Percentiles rank a stretch among this genome's conserved stretches.
Evolutionary conservation across 2,888 invertebrate species (phyloP).

Genomic region (Subacronicta megacephala): DNA sequence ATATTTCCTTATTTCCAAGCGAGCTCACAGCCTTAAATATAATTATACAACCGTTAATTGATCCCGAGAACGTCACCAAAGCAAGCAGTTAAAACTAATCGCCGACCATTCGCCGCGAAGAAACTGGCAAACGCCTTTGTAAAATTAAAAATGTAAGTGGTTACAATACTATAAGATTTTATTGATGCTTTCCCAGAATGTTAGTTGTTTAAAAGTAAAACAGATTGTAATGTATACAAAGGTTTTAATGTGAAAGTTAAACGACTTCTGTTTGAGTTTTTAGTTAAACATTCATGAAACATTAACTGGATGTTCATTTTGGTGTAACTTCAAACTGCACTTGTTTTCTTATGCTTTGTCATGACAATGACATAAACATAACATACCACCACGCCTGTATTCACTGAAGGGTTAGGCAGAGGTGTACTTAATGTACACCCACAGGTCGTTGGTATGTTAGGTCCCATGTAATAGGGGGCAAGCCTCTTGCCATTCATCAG

Average conservation of each 20-base stretch:
- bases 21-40: slow-evolving; percentile 18
- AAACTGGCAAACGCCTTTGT: slow-evolving; percentile 33
- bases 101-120: slow-evolving; percentile 25
- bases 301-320: too few relatives aligned
- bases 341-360: too few relatives aligned
- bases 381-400: too few relatives aligned
- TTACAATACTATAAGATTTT: slow-evolving; percentile 34
- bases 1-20: neutral
- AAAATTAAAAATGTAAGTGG: slow-evolving; percentile 45
- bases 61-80: slow-evolving; percentile 39
- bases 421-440: too few relatives aligned
- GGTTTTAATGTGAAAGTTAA: neutral
- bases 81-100: slow-evolving; percentile 51
- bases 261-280: neutral
- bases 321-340: too few relatives aligned
- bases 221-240: slow-evolving; percentile 18
- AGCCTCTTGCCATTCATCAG: too few relatives aligned
- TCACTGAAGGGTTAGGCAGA: too few relatives aligned
- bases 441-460: too few relatives aligned
- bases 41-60: slow-evolving; percentile 41
- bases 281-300: too few relatives aligned
- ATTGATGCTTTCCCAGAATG: slow-evolving; percentile 22
- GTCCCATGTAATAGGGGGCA: too few relatives aligned
- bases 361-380: too few relatives aligned
- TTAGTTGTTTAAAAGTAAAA: slow-evolving; percentile 8